Percentiles rank a stretch among this genome's conserved stretches.
These are phyloP conservation scores for Caenorhabditis sp. DNA, from an alignment of 2,888 invertebrate genomes.

Conservation along the genomic window DNA sequence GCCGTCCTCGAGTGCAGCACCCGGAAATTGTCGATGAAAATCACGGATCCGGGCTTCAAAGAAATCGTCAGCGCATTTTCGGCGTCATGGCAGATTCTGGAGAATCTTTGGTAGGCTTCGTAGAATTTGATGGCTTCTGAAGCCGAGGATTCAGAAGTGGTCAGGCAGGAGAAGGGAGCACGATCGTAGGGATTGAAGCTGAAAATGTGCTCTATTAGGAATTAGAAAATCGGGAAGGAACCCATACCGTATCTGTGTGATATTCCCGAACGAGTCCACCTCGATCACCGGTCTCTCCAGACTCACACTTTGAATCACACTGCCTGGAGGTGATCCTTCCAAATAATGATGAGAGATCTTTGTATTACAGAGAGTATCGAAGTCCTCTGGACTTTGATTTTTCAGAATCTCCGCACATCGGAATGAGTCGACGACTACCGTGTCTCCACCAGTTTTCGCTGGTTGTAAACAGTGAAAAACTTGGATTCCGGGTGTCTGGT, in stretches of 20 bases:
- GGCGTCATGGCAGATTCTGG: conserved; percentile 74
- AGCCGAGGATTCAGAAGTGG: conserved; percentile 51
- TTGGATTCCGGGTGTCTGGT: conserved; percentile 87
- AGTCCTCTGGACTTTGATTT: conserved; percentile 86
- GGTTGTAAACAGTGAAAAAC: conserved; percentile 87
- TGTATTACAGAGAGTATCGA: conserved; percentile 85
- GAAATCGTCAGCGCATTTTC: conserved; percentile 71
- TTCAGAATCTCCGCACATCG: conserved; percentile 86
- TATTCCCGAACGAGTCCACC: conserved; percentile 60
- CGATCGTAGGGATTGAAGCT: conserved; percentile 90
- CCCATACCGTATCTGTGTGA: conserved; percentile 82
- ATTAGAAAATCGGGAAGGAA: background rate
- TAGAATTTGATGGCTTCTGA: conserved; percentile 74
- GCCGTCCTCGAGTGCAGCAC: conserved; percentile 89
- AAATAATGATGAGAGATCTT: conserved; percentile 74
- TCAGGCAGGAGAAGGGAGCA: conserved; percentile 85
- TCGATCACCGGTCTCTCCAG: conserved; percentile 69
- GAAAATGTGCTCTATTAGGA: conserved; percentile 56
- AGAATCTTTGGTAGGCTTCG: conserved; percentile 78
- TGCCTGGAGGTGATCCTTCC: conserved; percentile 72
- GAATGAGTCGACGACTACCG: conserved; percentile 89
- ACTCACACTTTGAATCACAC: conserved; percentile 54
- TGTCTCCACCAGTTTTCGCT: conserved; percentile 88
- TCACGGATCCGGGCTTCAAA: conserved; percentile 87
- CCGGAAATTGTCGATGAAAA: conserved; percentile 90